These are phyloP conservation scores for Halcyon chelicuti DNA, from an alignment of 2,797 vertebrate genomes.

Conservation along the genomic window DNA sequence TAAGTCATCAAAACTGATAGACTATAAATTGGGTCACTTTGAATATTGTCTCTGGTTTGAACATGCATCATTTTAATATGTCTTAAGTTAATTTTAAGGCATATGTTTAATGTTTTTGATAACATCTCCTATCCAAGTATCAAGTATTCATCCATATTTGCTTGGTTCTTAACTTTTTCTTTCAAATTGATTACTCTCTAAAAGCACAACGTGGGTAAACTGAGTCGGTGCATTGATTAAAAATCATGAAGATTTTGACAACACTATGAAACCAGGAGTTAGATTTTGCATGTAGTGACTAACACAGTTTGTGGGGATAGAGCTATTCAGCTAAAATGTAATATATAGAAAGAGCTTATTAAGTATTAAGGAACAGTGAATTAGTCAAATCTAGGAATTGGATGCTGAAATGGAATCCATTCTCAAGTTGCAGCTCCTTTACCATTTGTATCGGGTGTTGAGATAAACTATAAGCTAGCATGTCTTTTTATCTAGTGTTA, in stretches of 20 bases:
- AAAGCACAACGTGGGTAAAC: background rate
- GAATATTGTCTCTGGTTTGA: background rate
- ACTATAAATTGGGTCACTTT: background rate
- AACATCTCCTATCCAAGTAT: too few relatives aligned
- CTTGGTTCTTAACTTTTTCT: background rate
- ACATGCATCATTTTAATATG: fast-evolving
- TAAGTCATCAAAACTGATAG: background rate
- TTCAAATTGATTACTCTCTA: background rate
- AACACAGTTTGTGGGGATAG: background rate
- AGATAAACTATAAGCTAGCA: background rate
- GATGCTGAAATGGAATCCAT: background rate
- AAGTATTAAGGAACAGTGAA: background rate
- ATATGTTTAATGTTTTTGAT: background rate
- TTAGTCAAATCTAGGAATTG: background rate
- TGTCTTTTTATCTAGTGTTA: background rate
- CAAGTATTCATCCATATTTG: background rate
- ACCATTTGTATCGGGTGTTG: background rate
- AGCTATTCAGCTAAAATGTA: background rate
- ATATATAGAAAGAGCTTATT: background rate
- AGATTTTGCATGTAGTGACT: background rate
- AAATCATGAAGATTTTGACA: background rate
- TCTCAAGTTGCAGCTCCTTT: background rate
- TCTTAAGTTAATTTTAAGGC: background rate
- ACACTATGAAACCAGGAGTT: fast-evolving
- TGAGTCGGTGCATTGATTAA: background rate